Conservation (phyloP, 2,113 vertebrate species). For the Hassar affinis region DNA sequence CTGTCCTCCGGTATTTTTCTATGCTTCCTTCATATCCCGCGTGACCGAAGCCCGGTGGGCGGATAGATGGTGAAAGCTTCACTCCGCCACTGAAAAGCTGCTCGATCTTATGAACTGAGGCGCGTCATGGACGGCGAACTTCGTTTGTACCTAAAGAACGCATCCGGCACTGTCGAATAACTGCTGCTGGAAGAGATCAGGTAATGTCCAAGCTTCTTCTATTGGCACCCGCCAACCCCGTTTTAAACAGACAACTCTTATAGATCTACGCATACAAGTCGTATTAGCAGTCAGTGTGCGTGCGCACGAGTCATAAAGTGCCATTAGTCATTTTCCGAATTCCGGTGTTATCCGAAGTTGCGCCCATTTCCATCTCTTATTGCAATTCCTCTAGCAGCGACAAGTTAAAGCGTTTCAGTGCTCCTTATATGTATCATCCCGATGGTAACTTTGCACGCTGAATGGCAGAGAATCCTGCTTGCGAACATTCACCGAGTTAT, state of each 20-base stretch:
- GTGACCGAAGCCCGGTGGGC: constrained; percentile 64
- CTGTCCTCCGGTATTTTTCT: constrained; percentile 53
- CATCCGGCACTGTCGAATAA: constrained; percentile 77
- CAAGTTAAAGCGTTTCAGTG: not conserved
- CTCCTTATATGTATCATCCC: not conserved
- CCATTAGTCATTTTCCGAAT: not conserved
- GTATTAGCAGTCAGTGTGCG: constrained; percentile 1
- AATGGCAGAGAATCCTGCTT: not conserved
- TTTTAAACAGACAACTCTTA: not conserved
- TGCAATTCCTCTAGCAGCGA: not conserved
- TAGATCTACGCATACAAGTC: not conserved
- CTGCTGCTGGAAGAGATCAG: constrained; percentile 78
- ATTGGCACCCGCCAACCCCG: not conserved
- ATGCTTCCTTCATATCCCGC: constrained; percentile 48
- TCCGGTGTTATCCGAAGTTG: not conserved
- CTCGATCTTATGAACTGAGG: constrained; percentile 66
- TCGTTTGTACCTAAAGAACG: constrained; percentile 74
- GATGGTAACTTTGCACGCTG: constrained; percentile 2
- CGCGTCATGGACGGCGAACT: constrained; percentile 79
- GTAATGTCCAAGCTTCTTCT: constrained; percentile 56
- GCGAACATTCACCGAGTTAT: not conserved
- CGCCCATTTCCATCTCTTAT: not conserved
- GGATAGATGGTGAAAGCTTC: constrained; percentile 66
- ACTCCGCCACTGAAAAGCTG: constrained; percentile 62
- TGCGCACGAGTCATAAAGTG: constrained; percentile 8